Conservation (phyloP, 2,888 invertebrate species). For the Tanypteryx hageni region DNA sequence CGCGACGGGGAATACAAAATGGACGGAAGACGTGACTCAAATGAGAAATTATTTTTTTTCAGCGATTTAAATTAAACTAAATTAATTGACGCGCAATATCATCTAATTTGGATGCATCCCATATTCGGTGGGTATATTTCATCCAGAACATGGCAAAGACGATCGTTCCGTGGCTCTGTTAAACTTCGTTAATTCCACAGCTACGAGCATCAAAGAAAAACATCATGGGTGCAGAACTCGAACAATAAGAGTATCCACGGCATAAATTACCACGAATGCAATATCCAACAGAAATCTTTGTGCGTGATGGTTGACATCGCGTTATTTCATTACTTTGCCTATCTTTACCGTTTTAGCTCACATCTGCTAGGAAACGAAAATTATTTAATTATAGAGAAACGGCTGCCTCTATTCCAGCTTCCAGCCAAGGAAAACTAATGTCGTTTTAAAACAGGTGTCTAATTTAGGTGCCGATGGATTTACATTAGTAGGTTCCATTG, state of each 20-base stretch:
- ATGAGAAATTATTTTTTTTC: conserved; percentile 16
- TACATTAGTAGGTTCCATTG: not conserved
- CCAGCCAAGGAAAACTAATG: not conserved
- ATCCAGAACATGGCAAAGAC: not conserved
- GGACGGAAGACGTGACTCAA: conserved; percentile 8
- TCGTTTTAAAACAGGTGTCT: conserved; percentile 1
- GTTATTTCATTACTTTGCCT: too few relatives aligned
- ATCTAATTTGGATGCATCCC: not conserved
- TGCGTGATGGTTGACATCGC: too few relatives aligned
- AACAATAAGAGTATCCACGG: too few relatives aligned
- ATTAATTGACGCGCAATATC: not conserved
- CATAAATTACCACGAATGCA: too few relatives aligned
- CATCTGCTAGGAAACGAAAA: too few relatives aligned
- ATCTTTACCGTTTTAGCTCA: too few relatives aligned
- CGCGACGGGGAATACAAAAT: conserved; percentile 14
- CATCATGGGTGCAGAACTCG: too few relatives aligned
- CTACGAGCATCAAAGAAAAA: too few relatives aligned
- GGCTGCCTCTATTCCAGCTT: not conserved
- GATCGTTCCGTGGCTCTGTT: not conserved
- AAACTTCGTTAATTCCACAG: not conserved
- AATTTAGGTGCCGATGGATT: conserved; percentile 2
- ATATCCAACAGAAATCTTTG: too few relatives aligned
- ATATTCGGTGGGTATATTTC: conserved; percentile 10
- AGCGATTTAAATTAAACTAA: not conserved
- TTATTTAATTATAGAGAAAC: not conserved